phyloP scores from a whole-genome alignment of 2,888 invertebrate species.

The Tenthredo livida region DNA sequence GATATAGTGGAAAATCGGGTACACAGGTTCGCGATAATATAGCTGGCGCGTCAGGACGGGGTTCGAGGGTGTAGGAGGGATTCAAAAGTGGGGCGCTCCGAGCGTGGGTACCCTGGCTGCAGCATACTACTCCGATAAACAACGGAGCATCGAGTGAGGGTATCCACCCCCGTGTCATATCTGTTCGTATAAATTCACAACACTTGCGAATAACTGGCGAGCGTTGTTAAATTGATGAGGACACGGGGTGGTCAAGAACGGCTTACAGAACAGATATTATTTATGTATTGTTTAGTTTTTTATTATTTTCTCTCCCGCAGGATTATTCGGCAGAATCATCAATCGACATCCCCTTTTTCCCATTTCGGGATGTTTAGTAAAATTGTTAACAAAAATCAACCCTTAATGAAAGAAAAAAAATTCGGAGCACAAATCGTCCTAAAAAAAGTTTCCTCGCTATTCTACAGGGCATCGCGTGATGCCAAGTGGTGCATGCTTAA shows the following conservation, averaged over 20 bases:
- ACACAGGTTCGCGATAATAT: slow-evolving; percentile 62
- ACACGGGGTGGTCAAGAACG: slow-evolving; percentile 53
- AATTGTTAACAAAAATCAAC: not conserved
- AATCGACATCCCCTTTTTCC: not conserved
- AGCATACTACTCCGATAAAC: slow-evolving; percentile 69
- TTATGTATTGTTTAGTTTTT: not conserved
- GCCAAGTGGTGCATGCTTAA: slow-evolving; percentile 22
- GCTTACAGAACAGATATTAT: slow-evolving; percentile 27
- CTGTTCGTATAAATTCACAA: slow-evolving; percentile 71
- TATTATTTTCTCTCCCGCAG: not conserved
- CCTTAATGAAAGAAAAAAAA: not conserved
- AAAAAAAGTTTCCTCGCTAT: not conserved
- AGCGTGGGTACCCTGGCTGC: slow-evolving; percentile 57
- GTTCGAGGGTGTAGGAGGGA: slow-evolving; percentile 56
- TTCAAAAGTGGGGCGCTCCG: slow-evolving; percentile 62
- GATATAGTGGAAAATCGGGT: slow-evolving; percentile 56
- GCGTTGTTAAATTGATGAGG: slow-evolving; percentile 67
- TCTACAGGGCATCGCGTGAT: slow-evolving; percentile 21
- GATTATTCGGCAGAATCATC: not conserved
- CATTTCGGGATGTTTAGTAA: not conserved
- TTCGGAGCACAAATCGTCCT: not conserved
- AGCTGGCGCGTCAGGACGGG: slow-evolving; percentile 53
- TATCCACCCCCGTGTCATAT: slow-evolving; percentile 61
- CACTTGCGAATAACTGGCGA: slow-evolving; percentile 71
- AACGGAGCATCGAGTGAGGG: slow-evolving; percentile 67